phyloP scores from a whole-genome alignment of 2,888 invertebrate genomes.

The Caenorhabditis sinica region DNA sequence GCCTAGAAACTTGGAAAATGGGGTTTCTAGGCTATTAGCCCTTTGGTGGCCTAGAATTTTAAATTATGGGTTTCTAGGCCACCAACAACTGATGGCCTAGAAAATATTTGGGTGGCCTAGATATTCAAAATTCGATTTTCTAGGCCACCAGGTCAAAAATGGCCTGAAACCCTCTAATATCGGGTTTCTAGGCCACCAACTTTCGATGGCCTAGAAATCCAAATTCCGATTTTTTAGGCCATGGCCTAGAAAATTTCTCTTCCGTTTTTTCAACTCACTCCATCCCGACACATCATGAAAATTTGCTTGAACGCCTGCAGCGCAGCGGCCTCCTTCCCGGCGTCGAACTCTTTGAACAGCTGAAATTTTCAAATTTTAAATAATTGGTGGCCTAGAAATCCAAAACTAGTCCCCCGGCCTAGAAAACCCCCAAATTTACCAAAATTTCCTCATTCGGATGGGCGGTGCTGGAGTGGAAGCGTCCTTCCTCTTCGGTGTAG shows the following conservation, averaged over 20 bases:
- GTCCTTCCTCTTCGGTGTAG: conserved; percentile 69
- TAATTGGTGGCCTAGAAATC: neutral
- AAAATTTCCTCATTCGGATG: conserved; percentile 41
- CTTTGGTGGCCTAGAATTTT: neutral
- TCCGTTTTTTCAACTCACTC: conserved; percentile 13
- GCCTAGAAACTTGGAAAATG: neutral
- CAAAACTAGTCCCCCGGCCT: neutral
- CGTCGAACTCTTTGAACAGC: conserved; percentile 43
- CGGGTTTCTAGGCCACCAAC: too few relatives aligned
- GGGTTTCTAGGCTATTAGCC: too few relatives aligned
- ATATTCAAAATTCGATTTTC: too few relatives aligned
- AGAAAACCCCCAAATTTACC: conserved; percentile 7
- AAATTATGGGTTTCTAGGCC: neutral
- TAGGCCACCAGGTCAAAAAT: neutral
- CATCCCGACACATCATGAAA: conserved; percentile 60
- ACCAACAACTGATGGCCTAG: neutral
- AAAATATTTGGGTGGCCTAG: neutral
- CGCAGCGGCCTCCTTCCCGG: conserved; percentile 21
- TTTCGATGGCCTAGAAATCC: neutral
- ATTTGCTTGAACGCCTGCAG: conserved; percentile 35
- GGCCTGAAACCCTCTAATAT: neutral
- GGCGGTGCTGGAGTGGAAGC: conserved; percentile 63
- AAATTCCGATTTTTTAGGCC: neutral
- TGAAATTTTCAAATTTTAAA: too few relatives aligned
- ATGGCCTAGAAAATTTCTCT: too few relatives aligned